These are phyloP conservation scores for Palythoa caribaeorum DNA, from an alignment of 92 coral and sea anemone species.

Conservation along the genomic window DNA sequence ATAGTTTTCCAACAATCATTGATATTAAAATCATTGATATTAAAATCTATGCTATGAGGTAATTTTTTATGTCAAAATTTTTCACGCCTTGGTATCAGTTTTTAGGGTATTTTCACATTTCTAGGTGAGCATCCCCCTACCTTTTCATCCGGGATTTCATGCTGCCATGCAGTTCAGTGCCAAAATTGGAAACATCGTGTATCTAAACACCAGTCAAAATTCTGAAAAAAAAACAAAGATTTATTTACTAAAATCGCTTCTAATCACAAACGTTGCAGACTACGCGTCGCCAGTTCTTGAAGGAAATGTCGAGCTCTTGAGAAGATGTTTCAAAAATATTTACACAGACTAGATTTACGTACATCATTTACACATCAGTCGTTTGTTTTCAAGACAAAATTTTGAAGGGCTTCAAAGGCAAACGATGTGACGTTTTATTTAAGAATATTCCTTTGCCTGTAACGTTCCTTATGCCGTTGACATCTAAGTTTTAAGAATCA, in stretches of 20 bases:
- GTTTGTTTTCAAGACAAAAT: background rate
- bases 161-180: background rate
- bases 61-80: too few species aligned
- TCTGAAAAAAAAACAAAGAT: slow-evolving; percentile 38
- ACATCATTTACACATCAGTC: background rate
- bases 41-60: too few species aligned
- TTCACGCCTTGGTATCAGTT: too few species aligned
- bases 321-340: slow-evolving; percentile 38
- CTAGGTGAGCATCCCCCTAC: too few species aligned
- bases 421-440: too few species aligned
- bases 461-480: too few species aligned
- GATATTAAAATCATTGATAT: too few species aligned
- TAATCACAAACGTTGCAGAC: slow-evolving; percentile 49
- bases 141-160: too few species aligned
- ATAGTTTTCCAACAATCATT: too few species aligned
- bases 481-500: too few species aligned
- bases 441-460: too few species aligned
- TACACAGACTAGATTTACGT: slow-evolving; percentile 49
- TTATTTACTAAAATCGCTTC: slow-evolving; percentile 49
- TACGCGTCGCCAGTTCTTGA: slow-evolving; percentile 39
- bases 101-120: too few species aligned
- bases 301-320: slow-evolving; percentile 41
- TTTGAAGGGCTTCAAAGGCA: background rate
- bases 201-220: slow-evolving; percentile 34
- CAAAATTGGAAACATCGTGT: slow-evolving; percentile 11